A percentile compares a stretch with the other conserved stretches of the same genome.
Evolutionary conservation across 2,113 vertebrate species (phyloP).

Genomic region (Catagonus wagneri): DNA sequence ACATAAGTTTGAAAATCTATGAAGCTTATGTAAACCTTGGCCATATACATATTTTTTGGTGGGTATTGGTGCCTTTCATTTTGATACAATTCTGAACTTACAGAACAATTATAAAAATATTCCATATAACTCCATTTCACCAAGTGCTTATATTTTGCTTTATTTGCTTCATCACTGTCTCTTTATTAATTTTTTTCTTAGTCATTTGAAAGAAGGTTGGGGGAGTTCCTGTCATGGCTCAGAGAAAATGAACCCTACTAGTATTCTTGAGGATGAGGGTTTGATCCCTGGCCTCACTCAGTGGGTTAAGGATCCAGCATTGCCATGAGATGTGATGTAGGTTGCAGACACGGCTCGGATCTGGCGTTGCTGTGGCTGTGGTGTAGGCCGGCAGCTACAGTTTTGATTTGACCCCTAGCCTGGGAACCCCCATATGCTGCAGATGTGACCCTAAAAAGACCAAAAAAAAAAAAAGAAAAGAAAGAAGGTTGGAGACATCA

Average conservation of each 20-base stretch:
- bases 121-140: neutral
- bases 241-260: too few species aligned
- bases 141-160: neutral
- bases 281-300: too few species aligned
- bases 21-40: neutral
- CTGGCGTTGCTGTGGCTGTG: too few species aligned
- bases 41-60: neutral
- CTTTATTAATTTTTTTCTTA: neutral
- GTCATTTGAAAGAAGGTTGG: constrained; percentile 28
- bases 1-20: neutral
- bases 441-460: too few species aligned
- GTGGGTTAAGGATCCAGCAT: too few species aligned
- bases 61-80: neutral
- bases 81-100: constrained; percentile 13
- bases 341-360: too few species aligned
- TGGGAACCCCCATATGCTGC: too few species aligned
- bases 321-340: too few species aligned
- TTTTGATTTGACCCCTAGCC: too few species aligned
- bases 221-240: neutral
- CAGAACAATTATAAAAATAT: neutral
- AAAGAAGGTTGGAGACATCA: neutral
- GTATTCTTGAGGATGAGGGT: too few species aligned
- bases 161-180: neutral
- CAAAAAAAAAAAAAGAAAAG: too few species aligned
- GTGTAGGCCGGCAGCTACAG: too few species aligned